Percentiles rank a stretch among this genome's conserved stretches.
These are phyloP conservation scores for Bufotes viridis DNA, from an alignment of 2,797 vertebrate genomes.

Conservation along the genomic window DNA sequence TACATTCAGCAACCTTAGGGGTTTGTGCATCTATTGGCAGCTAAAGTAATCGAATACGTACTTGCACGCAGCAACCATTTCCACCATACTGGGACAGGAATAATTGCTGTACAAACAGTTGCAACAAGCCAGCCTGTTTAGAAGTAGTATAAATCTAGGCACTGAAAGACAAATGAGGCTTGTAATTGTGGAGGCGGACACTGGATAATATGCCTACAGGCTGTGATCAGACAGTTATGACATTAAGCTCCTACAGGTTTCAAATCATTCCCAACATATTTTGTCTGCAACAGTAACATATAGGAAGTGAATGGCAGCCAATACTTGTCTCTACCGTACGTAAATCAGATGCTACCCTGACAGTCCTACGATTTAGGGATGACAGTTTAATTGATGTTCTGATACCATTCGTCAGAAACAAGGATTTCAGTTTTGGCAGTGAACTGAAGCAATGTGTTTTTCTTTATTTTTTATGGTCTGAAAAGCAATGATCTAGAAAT, in stretches of 20 bases:
- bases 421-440: slow-evolving; percentile 20
- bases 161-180: slow-evolving; percentile 54
- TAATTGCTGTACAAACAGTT: slow-evolving; percentile 40
- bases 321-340: slow-evolving; percentile 10
- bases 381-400: slow-evolving; percentile 47
- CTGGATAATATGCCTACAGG: slow-evolving; percentile 45
- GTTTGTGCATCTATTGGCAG: neutral
- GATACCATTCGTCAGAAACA: slow-evolving; percentile 38
- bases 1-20: too few relatives aligned
- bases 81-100: neutral
- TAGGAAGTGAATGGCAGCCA: slow-evolving; percentile 4
- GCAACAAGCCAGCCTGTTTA: slow-evolving; percentile 24
- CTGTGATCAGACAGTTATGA: slow-evolving; percentile 42
- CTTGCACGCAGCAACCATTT: neutral
- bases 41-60: neutral
- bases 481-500: neutral
- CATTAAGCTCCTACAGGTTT: slow-evolving; percentile 21
- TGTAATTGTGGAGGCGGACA: slow-evolving; percentile 48
- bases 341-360: slow-evolving; percentile 39
- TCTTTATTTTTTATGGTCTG: neutral
- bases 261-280: slow-evolving; percentile 30
- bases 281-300: slow-evolving; percentile 7
- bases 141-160: slow-evolving; percentile 28
- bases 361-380: neutral
- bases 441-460: neutral